Base-by-base conservation (phyloP, 2,888 invertebrate genomes). In the Yponomeuta plumbellus region DNA sequence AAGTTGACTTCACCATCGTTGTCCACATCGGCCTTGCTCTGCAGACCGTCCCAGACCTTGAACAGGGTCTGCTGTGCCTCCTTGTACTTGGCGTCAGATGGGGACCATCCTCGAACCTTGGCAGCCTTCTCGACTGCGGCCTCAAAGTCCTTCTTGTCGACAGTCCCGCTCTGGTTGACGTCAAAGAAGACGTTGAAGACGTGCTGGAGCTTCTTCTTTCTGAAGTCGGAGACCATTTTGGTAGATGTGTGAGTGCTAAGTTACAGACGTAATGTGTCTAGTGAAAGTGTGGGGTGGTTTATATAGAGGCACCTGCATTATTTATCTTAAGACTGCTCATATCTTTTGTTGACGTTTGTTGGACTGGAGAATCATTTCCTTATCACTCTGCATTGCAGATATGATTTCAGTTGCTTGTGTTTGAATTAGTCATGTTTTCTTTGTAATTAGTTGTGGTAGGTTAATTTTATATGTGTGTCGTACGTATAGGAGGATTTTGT, bases 101-200 rank as follows among this genome's bases (percentile, higher is more conserved):
- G 85, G 26, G 92, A 87, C 96, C 97, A 97, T 56, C 96, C 96
- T 74, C 97, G 93, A 64, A 96, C 87, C 65, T 94, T 92, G 75
- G 96, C 94, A 70, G 97, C 95, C 91, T 95, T 96, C 94, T 96
- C 94, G 67, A 96, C 94, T 11, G 96, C 96, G 68, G 96, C 86
- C 77, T 97, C 96, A 76, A 97, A 97, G 83, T 97, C 97, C 78
- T 95, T 95, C 82, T 95, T 94, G 78, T 97, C 97, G 73, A 97
- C 96, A 70, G 94, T 94, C 17, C 97, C 97, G 84, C 97, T 97
- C 79, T 94, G 94, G 86, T 97, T 96, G 72, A 95, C 95, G 92
- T 97, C 97, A 76, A 97, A 97, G 89, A 97, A 97, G 63, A 95
- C 94, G 80, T 95, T 94, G 93, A 97, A 97, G 67, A 97, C 95